A percentile compares a stretch with the other conserved stretches of the same genome.
These are phyloP conservation scores for Bombyx mori DNA, from an alignment of 1,140 invertebrate species.

Conservation along the genomic window DNA sequence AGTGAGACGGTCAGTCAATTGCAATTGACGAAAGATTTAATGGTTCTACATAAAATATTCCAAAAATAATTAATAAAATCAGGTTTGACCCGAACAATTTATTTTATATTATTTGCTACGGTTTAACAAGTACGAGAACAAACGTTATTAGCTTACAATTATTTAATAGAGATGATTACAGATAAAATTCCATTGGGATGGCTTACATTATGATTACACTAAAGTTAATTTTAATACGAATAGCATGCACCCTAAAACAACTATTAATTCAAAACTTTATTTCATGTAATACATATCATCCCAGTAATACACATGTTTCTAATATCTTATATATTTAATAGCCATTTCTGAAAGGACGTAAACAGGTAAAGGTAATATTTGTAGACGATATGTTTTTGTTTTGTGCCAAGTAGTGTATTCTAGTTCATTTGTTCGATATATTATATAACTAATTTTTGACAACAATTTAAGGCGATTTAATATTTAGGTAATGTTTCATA, in stretches of 20 bases:
- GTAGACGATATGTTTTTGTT: background rate
- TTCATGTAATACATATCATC: too few species aligned
- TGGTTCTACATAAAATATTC: background rate
- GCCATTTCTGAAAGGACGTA: background rate
- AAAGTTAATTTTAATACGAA: too few species aligned
- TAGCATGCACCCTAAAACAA: too few species aligned
- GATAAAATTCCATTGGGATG: background rate
- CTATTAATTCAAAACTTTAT: too few species aligned
- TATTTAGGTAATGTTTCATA: background rate
- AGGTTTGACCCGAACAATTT: too few species aligned
- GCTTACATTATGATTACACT: background rate
- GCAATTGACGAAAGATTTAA: slow-evolving; percentile 2
- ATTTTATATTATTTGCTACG: background rate
- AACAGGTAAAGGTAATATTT: background rate
- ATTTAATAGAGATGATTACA: background rate
- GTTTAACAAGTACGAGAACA: background rate
- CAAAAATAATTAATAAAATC: background rate
- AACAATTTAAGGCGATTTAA: background rate
- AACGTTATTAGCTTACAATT: background rate
- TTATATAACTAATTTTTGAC: background rate
- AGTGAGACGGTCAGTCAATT: slow-evolving; percentile 2
- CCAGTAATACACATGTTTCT: background rate
- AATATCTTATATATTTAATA: background rate
- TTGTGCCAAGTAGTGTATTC: background rate
- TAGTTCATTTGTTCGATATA: background rate